Base-by-base conservation (phyloP, 2,113 vertebrate genomes). In the Baryphthengus martii region DNA sequence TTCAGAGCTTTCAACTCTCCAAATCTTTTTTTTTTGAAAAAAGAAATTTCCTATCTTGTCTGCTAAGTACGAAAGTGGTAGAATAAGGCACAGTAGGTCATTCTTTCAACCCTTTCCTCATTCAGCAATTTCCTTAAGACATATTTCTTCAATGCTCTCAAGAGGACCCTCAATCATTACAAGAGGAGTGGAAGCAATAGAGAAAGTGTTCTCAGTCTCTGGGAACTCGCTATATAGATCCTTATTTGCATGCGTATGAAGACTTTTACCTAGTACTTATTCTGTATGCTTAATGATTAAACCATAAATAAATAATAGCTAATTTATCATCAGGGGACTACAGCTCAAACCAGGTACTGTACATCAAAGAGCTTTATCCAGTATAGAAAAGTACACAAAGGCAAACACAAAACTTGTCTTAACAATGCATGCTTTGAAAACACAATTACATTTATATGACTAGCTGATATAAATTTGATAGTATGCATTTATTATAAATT, bases 401-500 rank as follows among this genome's bases (percentile, higher is more conserved):
- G 85, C 65, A 89, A 42, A 20, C 26, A 86, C 55, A 84, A 65
- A 93, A 92, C 18, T 66, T 63, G 23, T 78, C 53, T 6, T 25
- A 91, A 56, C n/a, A 93, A 40, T 67, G 52, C 40, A 67, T 70
- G 23, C 42, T 90, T 76, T 75, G 47, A 95, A 94, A 88, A 87
- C 23, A 61, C 59, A 91, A 72, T 78, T 67, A 66, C 23, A 58
- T 72, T 89, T 95, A 13, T 85, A 72, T 37, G 35, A 65, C 26
- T 65, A 55, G 26, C 25, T 87, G 55, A 81, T 82, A 94, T 49
- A 91, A 93, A 94, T 82, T 72, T 94, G 49, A 93, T 82, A 61
- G 37, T 16, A 86, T 50, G 40, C 49, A 76, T 78, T 95, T 81
- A 87, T 95, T 91, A 95, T 78, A 83, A 94, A 95, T 85, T 65